These are phyloP conservation scores for Drosophila micromelanica DNA, from an alignment of 1,140 invertebrate species.

Conservation along the genomic window DNA sequence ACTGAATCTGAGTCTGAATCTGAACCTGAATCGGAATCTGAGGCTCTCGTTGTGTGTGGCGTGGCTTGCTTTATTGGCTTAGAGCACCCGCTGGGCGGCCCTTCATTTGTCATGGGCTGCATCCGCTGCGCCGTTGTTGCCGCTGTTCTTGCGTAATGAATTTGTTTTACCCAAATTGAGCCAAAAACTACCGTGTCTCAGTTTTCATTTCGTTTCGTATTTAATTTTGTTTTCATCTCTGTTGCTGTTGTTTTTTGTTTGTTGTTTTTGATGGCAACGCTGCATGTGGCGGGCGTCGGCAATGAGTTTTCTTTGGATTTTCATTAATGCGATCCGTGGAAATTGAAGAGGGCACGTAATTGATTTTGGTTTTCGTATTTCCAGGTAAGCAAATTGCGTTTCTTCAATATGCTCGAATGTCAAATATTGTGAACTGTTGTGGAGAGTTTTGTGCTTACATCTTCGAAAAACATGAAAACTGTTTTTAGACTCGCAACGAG, in stretches of 20 bases:
- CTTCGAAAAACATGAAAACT: too few relatives aligned
- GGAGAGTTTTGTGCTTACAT: not conserved
- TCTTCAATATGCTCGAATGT: not conserved
- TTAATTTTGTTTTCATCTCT: slow-evolving; percentile 16
- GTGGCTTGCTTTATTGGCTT: slow-evolving; percentile 66
- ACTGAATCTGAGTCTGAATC: too few relatives aligned
- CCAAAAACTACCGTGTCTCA: slow-evolving; percentile 53
- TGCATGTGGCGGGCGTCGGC: slow-evolving; percentile 59
- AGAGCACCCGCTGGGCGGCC: slow-evolving; percentile 65
- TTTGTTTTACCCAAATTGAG: slow-evolving; percentile 65
- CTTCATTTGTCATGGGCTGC: slow-evolving; percentile 67
- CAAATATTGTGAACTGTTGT: not conserved
- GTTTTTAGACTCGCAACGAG: too few relatives aligned
- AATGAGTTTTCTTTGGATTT: slow-evolving; percentile 66
- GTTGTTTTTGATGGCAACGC: slow-evolving; percentile 24
- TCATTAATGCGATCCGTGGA: slow-evolving; percentile 69
- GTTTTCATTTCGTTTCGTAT: slow-evolving; percentile 38
- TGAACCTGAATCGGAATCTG: not conserved
- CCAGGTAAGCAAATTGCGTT: slow-evolving; percentile 38
- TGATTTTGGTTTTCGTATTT: slow-evolving; percentile 55
- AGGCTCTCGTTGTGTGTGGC: slow-evolving; percentile 37
- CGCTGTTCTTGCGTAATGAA: slow-evolving; percentile 65
- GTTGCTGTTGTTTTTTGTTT: slow-evolving; percentile 18
- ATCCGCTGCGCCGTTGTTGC: slow-evolving; percentile 38
- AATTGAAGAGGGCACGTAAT: slow-evolving; percentile 53